Conservation (phyloP, 1,140 invertebrate species). For the Araneus ventricosus region DNA sequence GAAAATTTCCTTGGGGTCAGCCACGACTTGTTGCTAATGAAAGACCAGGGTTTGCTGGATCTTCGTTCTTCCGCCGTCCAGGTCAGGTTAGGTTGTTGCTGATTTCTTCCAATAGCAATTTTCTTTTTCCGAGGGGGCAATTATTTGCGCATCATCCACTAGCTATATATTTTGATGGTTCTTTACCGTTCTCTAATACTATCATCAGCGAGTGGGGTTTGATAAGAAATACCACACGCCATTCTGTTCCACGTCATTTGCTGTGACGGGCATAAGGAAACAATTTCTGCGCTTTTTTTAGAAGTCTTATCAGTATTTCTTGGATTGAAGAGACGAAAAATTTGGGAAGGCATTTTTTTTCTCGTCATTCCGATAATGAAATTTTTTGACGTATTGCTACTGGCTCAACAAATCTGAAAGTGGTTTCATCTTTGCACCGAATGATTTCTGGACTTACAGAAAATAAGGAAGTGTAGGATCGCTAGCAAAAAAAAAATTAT, state of each 20-base stretch:
- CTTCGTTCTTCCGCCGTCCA: not conserved
- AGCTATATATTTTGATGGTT: slow-evolving; percentile 27
- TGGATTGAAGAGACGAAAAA: no score
- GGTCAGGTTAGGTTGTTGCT: slow-evolving; percentile 6
- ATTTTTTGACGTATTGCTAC: no score
- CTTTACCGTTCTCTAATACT: slow-evolving; percentile 48
- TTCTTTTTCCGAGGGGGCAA: slow-evolving; percentile 40
- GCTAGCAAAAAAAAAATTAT: no score
- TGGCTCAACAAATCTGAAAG: no score
- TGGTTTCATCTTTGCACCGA: no score
- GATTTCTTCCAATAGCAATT: slow-evolving; percentile 21
- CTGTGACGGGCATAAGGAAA: not conserved
- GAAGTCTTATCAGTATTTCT: no score
- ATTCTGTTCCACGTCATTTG: slow-evolving; percentile 44
- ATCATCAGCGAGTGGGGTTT: slow-evolving; percentile 29
- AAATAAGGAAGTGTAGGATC: no score
- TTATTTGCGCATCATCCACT: slow-evolving; percentile 62
- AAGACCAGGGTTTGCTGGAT: not conserved
- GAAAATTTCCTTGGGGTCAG: slow-evolving; percentile 18
- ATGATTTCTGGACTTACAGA: no score
- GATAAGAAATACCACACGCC: not conserved
- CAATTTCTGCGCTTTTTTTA: not conserved
- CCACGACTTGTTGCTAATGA: slow-evolving; percentile 23
- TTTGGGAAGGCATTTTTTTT: no score
- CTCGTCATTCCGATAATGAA: no score